Evolutionary conservation across 1,140 invertebrate genomes (phyloP).

Genomic region (Lordiphosa mommai): DNA sequence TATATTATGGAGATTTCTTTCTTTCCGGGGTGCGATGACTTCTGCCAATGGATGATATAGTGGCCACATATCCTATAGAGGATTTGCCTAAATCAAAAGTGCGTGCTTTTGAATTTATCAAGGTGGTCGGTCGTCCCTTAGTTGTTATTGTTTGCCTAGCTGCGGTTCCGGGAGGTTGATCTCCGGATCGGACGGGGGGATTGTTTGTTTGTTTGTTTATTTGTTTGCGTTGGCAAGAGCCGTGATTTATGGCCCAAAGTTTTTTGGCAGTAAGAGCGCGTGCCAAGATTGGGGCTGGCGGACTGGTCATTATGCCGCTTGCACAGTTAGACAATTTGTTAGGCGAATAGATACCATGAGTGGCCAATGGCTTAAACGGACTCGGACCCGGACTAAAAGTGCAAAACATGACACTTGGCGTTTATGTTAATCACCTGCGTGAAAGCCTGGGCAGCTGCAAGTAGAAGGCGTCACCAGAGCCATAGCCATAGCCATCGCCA

Average conservation of each 20-base stretch:
- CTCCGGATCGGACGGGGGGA: constrained; percentile 13
- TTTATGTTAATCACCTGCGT: constrained; percentile 79
- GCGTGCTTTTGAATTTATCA: constrained; percentile 78
- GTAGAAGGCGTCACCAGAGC: constrained; percentile 2
- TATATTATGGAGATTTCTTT: constrained; percentile 78
- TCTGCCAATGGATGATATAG: constrained; percentile 53
- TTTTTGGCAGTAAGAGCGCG: constrained; percentile 49
- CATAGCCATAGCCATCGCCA: constrained; percentile 23
- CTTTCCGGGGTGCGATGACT: constrained; percentile 24
- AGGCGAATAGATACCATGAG: constrained; percentile 29
- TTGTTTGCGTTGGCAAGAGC: constrained; percentile 45
- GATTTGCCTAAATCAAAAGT: constrained; percentile 77
- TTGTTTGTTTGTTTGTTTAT: constrained; percentile 37
- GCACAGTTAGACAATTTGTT: constrained; percentile 53
- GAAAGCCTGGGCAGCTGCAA: constrained; percentile 71
- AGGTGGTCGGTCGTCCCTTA: constrained; percentile 36
- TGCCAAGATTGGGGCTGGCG: constrained; percentile 47
- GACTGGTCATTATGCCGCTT: constrained; percentile 39
- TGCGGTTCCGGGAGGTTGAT: constrained; percentile 42
- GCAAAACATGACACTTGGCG: constrained; percentile 77
- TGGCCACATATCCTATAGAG: constrained; percentile 61
- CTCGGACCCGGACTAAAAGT: constrained; percentile 26
- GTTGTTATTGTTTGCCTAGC: constrained; percentile 51
- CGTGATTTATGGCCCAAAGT: constrained; percentile 70
- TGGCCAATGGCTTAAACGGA: constrained; percentile 26